Conservation (phyloP, 2,797 vertebrate species). For the Hydrophis major region DNA sequence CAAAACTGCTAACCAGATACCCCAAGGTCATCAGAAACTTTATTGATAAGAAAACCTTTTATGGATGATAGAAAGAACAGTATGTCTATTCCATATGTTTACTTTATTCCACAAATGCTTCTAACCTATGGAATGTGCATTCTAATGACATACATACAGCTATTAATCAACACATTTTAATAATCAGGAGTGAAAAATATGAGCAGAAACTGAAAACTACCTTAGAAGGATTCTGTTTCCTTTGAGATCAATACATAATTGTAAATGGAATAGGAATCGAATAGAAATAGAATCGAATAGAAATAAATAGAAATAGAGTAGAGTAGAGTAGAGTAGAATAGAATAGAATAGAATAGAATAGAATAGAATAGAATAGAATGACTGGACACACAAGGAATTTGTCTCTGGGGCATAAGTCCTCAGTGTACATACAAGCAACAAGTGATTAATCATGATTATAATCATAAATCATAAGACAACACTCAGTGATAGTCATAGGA, state of each 20-base stretch:
- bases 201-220: constrained; percentile 65
- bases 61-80: constrained; percentile 52
- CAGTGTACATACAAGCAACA: background rate
- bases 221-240: constrained; percentile 26
- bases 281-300: too few species aligned
- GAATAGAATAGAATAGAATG: background rate
- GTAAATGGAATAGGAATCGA: background rate
- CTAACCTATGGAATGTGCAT: constrained; percentile 70
- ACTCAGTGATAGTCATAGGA: too few species aligned
- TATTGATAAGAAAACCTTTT: constrained; percentile 60
- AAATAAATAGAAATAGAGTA: too few species aligned
- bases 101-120: constrained; percentile 64
- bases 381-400: background rate
- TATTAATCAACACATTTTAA: constrained; percentile 76
- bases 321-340: too few species aligned
- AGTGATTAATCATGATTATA: background rate
- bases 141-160: constrained; percentile 70
- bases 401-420: background rate
- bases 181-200: constrained; percentile 76
- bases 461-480: background rate
- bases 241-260: constrained; percentile 68
- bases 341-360: too few species aligned
- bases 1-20: constrained; percentile 52
- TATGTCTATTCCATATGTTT: constrained; percentile 68
- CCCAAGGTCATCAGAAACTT: constrained; percentile 59